Evolutionary conservation across 1,140 invertebrate species (phyloP).

Genomic region (Drosophila baimaii): DNA sequence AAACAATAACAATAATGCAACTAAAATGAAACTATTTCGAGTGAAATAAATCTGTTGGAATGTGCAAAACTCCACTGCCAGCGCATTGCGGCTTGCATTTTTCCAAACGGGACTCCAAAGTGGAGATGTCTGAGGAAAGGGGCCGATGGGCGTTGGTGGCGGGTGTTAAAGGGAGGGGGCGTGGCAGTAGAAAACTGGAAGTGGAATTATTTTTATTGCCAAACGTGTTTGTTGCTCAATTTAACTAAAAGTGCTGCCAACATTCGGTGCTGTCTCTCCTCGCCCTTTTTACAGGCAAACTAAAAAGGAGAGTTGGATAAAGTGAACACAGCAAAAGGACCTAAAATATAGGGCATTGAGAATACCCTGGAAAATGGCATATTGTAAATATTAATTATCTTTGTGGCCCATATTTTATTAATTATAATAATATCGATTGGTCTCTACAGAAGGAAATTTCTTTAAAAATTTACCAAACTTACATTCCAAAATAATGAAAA

Average conservation of each 20-base stretch:
- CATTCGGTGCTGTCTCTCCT: slow-evolving; percentile 47
- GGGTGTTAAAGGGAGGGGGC: background rate
- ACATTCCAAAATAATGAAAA: too few relatives aligned
- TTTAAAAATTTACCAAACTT: too few relatives aligned
- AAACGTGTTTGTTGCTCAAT: slow-evolving; percentile 83
- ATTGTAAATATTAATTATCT: too few relatives aligned
- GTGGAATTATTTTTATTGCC: slow-evolving; percentile 79
- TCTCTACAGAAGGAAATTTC: too few relatives aligned
- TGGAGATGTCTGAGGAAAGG: slow-evolving; percentile 6
- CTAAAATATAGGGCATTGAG: too few relatives aligned
- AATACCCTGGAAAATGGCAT: background rate
- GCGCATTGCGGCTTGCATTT: slow-evolving; percentile 77
- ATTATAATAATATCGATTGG: too few relatives aligned
- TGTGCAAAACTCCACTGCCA: slow-evolving; percentile 76
- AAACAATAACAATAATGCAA: slow-evolving; percentile 83
- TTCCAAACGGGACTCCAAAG: slow-evolving; percentile 26
- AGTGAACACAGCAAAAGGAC: background rate
- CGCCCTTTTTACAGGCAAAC: slow-evolving; percentile 7
- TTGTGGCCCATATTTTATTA: too few relatives aligned
- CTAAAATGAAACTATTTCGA: slow-evolving; percentile 82
- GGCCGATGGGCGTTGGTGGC: slow-evolving; percentile 5
- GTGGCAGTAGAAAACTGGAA: slow-evolving; percentile 30
- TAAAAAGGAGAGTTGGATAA: slow-evolving; percentile 5
- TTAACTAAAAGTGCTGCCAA: slow-evolving; percentile 80
- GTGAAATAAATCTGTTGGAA: slow-evolving; percentile 83